Conservation (phyloP, 2,888 invertebrate species). For the Melikaiella ostensackeni region DNA sequence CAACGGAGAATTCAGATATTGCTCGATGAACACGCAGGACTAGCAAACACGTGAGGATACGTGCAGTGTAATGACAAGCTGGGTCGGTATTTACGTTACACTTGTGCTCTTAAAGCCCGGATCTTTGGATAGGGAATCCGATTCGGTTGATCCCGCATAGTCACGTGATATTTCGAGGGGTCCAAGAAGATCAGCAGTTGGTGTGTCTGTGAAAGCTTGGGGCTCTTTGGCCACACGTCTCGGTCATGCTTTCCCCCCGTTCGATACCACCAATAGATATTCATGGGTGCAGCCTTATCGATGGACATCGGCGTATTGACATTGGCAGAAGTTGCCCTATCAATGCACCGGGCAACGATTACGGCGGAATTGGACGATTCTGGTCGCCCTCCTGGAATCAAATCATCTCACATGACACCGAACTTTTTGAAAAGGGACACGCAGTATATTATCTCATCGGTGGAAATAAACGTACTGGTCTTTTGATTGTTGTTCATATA, state of each 20-base stretch:
- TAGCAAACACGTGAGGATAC: constrained; percentile 8
- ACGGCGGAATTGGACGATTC: constrained; percentile 18
- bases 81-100: constrained; percentile 21
- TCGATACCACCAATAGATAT: constrained; percentile 29
- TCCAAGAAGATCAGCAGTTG: background rate
- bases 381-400: constrained; percentile 20
- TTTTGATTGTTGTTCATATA: background rate
- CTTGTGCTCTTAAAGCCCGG: constrained; percentile 31
- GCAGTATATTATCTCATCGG: background rate
- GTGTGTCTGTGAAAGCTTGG: background rate
- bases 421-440: background rate
- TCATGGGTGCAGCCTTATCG: constrained; percentile 11
- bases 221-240: background rate
- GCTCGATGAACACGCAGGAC: constrained; percentile 26
- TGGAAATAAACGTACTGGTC: background rate
- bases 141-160: background rate
- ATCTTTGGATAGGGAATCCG: constrained; percentile 10
- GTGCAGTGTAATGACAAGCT: constrained; percentile 12
- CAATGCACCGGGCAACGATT: constrained; percentile 14
- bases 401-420: background rate
- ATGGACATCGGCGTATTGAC: constrained; percentile 10
- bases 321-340: constrained; percentile 18
- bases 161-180: constrained; percentile 4
- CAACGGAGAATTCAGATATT: constrained; percentile 20
- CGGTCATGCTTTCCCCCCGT: constrained; percentile 8